Evolutionary conservation across 1,140 invertebrate genomes (phyloP).

Genomic region (Drosophila parvula): DNA sequence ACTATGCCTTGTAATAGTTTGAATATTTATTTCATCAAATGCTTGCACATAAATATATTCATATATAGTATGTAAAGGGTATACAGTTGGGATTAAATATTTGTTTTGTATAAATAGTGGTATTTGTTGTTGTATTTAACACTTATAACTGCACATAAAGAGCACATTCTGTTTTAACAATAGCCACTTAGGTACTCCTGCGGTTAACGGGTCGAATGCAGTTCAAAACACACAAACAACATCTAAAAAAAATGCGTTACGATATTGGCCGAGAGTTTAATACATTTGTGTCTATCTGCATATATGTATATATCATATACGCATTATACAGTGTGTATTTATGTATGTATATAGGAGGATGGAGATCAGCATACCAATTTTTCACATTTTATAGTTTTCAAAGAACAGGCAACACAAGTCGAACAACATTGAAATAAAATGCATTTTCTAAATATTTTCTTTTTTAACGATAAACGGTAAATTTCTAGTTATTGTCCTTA

Average conservation of each 20-base stretch:
- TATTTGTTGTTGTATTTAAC: conserved; percentile 34
- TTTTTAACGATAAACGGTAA: conserved; percentile 70
- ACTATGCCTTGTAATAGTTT: conserved; percentile 60
- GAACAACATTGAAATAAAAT: conserved; percentile 66
- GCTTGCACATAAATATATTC: conserved; percentile 70
- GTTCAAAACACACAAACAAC: conserved; percentile 72
- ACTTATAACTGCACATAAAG: conserved; percentile 54
- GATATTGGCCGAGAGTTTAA: conserved; percentile 64
- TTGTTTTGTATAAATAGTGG: conserved; percentile 58
- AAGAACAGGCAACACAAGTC: conserved; percentile 51
- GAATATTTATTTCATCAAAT: conserved; percentile 77
- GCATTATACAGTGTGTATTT: conserved; percentile 27
- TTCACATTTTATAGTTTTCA: conserved; percentile 28
- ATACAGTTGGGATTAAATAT: conserved; percentile 57
- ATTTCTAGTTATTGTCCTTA: conserved; percentile 80
- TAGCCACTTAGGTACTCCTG: conserved; percentile 74
- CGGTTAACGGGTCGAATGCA: conserved; percentile 70
- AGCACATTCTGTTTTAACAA: conserved; percentile 62
- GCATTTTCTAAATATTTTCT: conserved; percentile 56
- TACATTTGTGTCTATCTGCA: conserved; percentile 56
- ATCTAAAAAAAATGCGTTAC: conserved; percentile 75
- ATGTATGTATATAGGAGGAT: conserved; percentile 30
- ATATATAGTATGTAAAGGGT: conserved; percentile 60
- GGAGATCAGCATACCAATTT: conserved; percentile 78
- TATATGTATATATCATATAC: conserved; percentile 10